Base-by-base conservation (phyloP, 1,140 invertebrate genomes). In the Sarcophaga peregrina region DNA sequence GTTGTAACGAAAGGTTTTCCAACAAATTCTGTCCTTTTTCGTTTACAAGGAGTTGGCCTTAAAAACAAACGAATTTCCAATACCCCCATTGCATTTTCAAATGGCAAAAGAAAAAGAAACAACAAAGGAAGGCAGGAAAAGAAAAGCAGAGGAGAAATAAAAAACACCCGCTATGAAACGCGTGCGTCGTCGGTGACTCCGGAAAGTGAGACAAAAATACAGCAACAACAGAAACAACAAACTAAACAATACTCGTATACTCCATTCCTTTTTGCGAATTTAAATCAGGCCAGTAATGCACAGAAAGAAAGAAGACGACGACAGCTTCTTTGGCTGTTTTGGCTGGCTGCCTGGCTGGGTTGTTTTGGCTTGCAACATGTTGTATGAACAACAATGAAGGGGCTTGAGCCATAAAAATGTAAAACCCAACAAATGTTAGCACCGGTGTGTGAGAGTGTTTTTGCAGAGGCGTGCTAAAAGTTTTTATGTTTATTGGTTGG, bases 111-210 rank as follows among this genome's bases (percentile, higher is more conserved):
- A 20, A 6, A 50, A 58, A 2, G 13, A 80, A 20, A 80, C 78
- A 15, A 80, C 10, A 80, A 8, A 20, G 11, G 17, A 62, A 62
- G 9, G 20, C 10, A 45, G 20, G 11, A 68, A 81, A 72, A 10
- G 0, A n/a, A 17, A 62, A 17, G 5, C n/a, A n/a, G n/a, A n/a
- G n/a, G 5, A 20, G 5, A 8, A n/a, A n/a, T 3, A 7, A 52
- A 80, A 72, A 11, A 82, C 62, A 20, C 83, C 81, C 83, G 83
- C 83, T 73, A 84, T 74, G 75, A 84, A 68, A 82, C 83, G 83
- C 83, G 81, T 84, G 83, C 76, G 68, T 83, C 62, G 50, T 62
- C 47, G 5, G n/a, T 17, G 25, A 3, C n/a, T 10, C 45, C 9
- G 17, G 5, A 20, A 62, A 81, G 62, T 37, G 58, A 62, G 58